A percentile compares a stretch with the other conserved stretches of the same genome.
Evolutionary conservation across 37 sponge, comb jelly and placozoan genomes (phyloP).

Genomic region (Lycopodina hypogea): DNA sequence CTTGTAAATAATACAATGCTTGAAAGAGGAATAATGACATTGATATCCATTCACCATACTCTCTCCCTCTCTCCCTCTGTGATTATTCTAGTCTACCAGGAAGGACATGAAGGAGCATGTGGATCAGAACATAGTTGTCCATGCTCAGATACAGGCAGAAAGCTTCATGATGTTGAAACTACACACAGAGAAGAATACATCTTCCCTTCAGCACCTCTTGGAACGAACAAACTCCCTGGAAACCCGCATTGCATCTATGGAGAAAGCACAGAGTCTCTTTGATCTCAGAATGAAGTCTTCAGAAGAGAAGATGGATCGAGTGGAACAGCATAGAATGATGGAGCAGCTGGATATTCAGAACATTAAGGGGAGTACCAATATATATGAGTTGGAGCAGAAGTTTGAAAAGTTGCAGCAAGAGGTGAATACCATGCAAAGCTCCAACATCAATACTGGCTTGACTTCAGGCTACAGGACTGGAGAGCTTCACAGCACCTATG

Average conservation of each 20-base stretch:
- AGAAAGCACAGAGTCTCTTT: slow-evolving; percentile 8
- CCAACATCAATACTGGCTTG: neutral
- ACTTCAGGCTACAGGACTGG: slow-evolving; percentile 6
- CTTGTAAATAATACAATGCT: no score
- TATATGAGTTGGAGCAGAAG: neutral
- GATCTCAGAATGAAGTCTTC: slow-evolving; percentile 17
- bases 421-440: neutral
- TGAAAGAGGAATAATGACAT: no score
- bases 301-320: slow-evolving; percentile 8
- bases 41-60: no score
- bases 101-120: slow-evolving; percentile 16
- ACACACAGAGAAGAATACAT: neutral
- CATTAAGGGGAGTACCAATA: neutral
- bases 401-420: neutral
- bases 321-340: neutral
- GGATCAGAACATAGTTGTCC: slow-evolving; percentile 20
- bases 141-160: slow-evolving; percentile 33
- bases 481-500: neutral
- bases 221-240: slow-evolving; percentile 24
- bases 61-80: no score
- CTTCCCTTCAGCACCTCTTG: neutral
- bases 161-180: slow-evolving; percentile 1
- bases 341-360: slow-evolving; percentile 10
- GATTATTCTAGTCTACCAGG: slow-evolving; percentile 38
- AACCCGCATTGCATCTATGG: slow-evolving; percentile 12